Conservation (phyloP, 2,113 vertebrate species). For the Cricetomys ansorgei region DNA sequence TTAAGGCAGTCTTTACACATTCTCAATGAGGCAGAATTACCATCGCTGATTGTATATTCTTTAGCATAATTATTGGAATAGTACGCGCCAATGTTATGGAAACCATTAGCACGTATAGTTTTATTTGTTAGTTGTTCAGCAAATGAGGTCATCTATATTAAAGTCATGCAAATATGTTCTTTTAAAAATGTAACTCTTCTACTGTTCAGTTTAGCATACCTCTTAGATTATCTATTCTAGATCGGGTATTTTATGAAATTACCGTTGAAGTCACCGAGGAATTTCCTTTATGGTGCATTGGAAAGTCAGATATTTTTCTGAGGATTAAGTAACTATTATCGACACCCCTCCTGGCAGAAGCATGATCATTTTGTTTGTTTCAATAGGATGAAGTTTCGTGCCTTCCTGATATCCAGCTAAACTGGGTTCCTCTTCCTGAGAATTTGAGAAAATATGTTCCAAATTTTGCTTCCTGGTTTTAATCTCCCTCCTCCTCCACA, state of each 20-base stretch:
- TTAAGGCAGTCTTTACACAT: constrained; percentile 58
- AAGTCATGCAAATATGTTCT: constrained; percentile 71
- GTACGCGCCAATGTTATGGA: constrained; percentile 49
- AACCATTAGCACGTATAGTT: constrained; percentile 39
- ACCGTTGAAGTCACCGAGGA: constrained; percentile 52
- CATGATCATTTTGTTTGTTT: constrained; percentile 55
- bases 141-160: constrained; percentile 66
- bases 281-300: constrained; percentile 63
- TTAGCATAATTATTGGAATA: constrained; percentile 42
- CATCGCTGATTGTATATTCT: constrained; percentile 39
- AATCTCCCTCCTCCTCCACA: not conserved
- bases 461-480: not conserved
- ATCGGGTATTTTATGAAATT: constrained; percentile 59
- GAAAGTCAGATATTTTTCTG: constrained; percentile 59
- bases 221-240: constrained; percentile 47
- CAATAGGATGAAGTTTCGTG: constrained; percentile 63
- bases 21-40: constrained; percentile 56
- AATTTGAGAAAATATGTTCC: not conserved
- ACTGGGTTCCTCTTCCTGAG: constrained; percentile 34
- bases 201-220: constrained; percentile 66
- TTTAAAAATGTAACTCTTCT: not conserved
- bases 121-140: constrained; percentile 67
- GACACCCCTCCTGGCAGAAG: constrained; percentile 72
- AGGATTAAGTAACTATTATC: constrained; percentile 56
- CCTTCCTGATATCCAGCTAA: constrained; percentile 68